Evolutionary conservation across 2,797 vertebrate species (phyloP).

Genomic region (Carapus acus): DNA sequence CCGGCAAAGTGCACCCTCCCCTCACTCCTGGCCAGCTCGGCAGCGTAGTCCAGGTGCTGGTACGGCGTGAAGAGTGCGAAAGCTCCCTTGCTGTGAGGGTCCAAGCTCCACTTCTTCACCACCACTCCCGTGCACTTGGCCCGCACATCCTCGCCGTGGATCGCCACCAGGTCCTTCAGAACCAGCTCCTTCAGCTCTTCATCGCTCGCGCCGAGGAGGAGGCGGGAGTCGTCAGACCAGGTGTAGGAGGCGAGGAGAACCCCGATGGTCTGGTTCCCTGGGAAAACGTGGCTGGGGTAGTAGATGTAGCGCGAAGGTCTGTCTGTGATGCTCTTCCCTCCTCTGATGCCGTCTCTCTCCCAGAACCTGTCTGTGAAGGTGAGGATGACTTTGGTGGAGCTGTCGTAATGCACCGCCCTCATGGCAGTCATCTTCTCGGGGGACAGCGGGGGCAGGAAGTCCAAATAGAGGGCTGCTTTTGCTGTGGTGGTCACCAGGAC

Average conservation of each 20-base stretch:
- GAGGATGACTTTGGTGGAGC: conserved; percentile 52
- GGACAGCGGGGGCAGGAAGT: conserved; percentile 66
- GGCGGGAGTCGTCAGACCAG: conserved; percentile 44
- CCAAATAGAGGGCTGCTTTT: conserved; percentile 67
- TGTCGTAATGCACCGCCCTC: conserved; percentile 40
- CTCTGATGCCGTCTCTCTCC: conserved; percentile 18
- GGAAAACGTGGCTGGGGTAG: conserved; percentile 53
- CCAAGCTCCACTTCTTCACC: conserved; percentile 70
- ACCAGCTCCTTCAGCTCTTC: conserved; percentile 50
- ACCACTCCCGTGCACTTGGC: conserved; percentile 58
- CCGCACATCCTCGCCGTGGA: conserved; percentile 58
- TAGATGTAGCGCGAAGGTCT: conserved; percentile 29
- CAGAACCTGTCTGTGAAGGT: conserved; percentile 45
- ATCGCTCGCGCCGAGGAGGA: conserved; percentile 25
- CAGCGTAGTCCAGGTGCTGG: conserved; percentile 55
- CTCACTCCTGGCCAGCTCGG: conserved; percentile 54
- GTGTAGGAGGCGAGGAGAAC: conserved; percentile 55
- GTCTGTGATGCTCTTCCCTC: conserved; percentile 55
- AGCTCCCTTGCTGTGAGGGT: conserved; percentile 64
- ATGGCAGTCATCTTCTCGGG: conserved; percentile 39
- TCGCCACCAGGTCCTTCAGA: conserved; percentile 58
- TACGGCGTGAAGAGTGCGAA: conserved; percentile 67
- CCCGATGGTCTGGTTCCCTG: fast-evolving
- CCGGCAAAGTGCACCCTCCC: conserved; percentile 72
- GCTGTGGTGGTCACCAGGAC: conserved; percentile 71